Evolutionary conservation across 2,797 vertebrate species (phyloP), one percentile per base, ranked within the genome.

Genomic region (Sebastes minor): DNA sequence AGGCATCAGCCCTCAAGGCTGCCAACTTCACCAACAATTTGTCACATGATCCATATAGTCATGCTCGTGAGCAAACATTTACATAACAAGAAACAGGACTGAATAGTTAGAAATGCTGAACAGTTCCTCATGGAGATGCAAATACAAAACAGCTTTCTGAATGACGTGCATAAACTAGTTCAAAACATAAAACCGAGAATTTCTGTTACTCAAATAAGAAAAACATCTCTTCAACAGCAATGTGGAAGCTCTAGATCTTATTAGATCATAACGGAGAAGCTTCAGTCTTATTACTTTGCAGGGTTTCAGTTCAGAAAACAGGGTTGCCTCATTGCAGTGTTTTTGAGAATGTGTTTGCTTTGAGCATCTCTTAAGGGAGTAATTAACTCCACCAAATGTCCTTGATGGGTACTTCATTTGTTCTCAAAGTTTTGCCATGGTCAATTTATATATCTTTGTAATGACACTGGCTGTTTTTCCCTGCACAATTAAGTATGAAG

Each of bases 51-150:
- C 83, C 83, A 82, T 80, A 81, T 70, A 79, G 85, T 80, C 90
- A 79, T 38, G 68, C 74, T 89, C 78, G 65, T 74, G 76, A 86
- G 69, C 57, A 85, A 88, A 86, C 66, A 91, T 94, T 91, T 82
- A 79, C 86, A 91, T 89, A 91, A 92, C 82, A 85, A 91, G 81
- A 88, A 93, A 71, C 88, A 81, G 81, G 67, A 69, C 35, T 87
- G 80, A 73, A 79, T 76, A 63, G 83, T 84, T 87, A 78, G 74
- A 84, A 82, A 82, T 49, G 70, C 67, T 91, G 87, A 92, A 83
- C 52, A 78, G 66, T 80, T 92, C 76, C 76, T 86, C 52, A 60
- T 82, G 83, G 78, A 76, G 81, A 84, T 78, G 61, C 38, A 80
- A 74, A 87, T 79, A 27, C 20, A 78, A 78, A 86, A 75, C 78